Evolutionary conservation across 2,797 vertebrate species (phyloP).

Genomic region (Epinephelus coioides): DNA sequence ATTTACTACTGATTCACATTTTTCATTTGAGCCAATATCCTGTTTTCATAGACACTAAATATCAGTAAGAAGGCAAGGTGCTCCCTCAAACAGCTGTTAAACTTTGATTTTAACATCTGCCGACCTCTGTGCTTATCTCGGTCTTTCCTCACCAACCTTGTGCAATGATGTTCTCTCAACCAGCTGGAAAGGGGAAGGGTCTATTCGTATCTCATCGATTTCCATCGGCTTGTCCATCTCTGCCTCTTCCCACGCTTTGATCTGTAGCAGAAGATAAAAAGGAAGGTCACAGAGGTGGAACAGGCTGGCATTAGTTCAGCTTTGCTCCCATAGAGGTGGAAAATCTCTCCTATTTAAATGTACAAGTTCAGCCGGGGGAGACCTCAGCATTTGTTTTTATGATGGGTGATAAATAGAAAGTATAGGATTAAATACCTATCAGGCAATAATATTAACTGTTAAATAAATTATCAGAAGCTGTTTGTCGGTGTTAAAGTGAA

Average conservation of each 20-base stretch:
- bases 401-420: not conserved
- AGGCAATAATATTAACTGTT: constrained; percentile 8
- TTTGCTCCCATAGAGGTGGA: not conserved
- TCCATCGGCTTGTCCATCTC: constrained; percentile 91
- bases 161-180: constrained; percentile 96
- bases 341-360: not conserved
- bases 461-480: constrained; percentile 6
- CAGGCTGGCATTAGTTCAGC: not conserved
- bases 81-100: constrained; percentile 8
- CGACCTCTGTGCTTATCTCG: not conserved
- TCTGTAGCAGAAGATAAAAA: constrained; percentile 81
- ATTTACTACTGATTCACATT: not conserved
- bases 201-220: constrained; percentile 92
- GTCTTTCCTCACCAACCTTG: constrained; percentile 85
- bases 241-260: constrained; percentile 92
- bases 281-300: constrained; percentile 40
- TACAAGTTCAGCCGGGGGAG: constrained; percentile 10
- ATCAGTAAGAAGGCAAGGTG: not conserved
- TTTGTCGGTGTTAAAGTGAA: not conserved
- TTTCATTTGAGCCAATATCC: too few species aligned
- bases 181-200: constrained; percentile 95
- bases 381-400: constrained; percentile 1
- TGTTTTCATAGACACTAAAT: not conserved
- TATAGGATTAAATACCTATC: constrained; percentile 27
- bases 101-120: not conserved